Percentiles rank a stretch among this genome's conserved stretches.
phyloP scores from a whole-genome alignment of 2,888 invertebrate species.

The Erpobdella octoculata region DNA sequence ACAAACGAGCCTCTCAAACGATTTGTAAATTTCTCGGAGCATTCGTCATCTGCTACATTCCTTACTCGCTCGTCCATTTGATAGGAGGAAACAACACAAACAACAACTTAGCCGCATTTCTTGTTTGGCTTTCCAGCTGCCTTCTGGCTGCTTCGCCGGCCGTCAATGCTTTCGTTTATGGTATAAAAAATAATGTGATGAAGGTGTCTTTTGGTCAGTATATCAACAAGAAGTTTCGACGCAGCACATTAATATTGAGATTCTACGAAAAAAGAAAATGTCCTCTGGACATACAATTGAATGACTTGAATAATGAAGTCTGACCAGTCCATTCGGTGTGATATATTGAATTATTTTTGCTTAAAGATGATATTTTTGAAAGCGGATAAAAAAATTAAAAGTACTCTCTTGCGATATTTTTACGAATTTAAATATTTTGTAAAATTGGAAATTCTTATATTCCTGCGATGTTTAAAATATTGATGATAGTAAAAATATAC shows the following conservation, averaged over 20 bases:
- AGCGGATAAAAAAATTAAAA: too few species aligned
- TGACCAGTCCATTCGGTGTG: too few species aligned
- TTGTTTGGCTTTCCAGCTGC: neutral
- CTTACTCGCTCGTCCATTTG: constrained; percentile 21
- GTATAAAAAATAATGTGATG: constrained; percentile 23
- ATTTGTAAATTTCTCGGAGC: constrained; percentile 30
- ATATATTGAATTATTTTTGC: too few species aligned
- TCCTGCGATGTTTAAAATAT: too few species aligned
- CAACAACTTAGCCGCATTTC: neutral
- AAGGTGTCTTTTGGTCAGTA: constrained; percentile 21
- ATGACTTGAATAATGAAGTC: too few species aligned
- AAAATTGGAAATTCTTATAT: too few species aligned
- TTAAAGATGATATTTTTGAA: too few species aligned
- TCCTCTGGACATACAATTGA: too few species aligned
- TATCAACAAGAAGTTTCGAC: constrained; percentile 16
- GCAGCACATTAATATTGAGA: neutral
- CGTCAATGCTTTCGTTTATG: constrained; percentile 29
- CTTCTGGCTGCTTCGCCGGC: constrained; percentile 28
- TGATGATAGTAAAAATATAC: too few species aligned
- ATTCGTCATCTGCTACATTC: constrained; percentile 28
- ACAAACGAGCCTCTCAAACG: constrained; percentile 26
- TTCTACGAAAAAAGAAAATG: neutral
- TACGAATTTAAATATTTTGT: too few species aligned
- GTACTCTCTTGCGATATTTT: too few species aligned
- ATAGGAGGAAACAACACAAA: constrained; percentile 1